Evolutionary conservation across 2,113 vertebrate species (phyloP).

Genomic region (Corythoichthys haematopterus): DNA sequence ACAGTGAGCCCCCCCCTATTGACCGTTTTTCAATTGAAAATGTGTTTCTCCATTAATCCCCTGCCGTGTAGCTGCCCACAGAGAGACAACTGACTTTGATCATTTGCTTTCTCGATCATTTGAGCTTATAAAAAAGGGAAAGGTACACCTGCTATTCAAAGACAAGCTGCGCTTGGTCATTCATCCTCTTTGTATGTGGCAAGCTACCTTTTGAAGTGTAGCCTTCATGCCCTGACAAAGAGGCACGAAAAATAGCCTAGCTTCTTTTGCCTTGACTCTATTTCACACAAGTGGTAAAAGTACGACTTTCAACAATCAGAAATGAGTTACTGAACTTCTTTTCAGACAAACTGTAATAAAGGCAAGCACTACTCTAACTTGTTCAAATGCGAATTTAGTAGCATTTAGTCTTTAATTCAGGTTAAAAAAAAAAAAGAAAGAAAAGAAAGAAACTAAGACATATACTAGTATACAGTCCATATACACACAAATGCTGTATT

Average conservation of each 20-base stretch:
- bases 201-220: slow-evolving; percentile 61
- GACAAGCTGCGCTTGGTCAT: slow-evolving; percentile 54
- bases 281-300: slow-evolving; percentile 44
- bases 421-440: no score
- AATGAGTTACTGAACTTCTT: slow-evolving; percentile 10
- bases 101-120: slow-evolving; percentile 54
- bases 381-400: not conserved
- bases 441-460: no score
- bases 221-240: slow-evolving; percentile 42
- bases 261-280: slow-evolving; percentile 42
- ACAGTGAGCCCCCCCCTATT: slow-evolving; percentile 22
- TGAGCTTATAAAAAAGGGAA: slow-evolving; percentile 49
- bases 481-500: no score
- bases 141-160: slow-evolving; percentile 65
- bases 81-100: slow-evolving; percentile 59
- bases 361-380: not conserved
- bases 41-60: slow-evolving; percentile 44
- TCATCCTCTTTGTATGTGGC: slow-evolving; percentile 43
- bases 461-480: no score
- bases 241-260: slow-evolving; percentile 26
- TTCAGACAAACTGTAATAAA: not conserved
- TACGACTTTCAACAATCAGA: slow-evolving; percentile 47
- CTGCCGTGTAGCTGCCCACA: slow-evolving; percentile 37
- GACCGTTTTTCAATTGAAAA: slow-evolving; percentile 48
- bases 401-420: not conserved